These are phyloP conservation scores for Rhamphomyia laevipes DNA, from an alignment of 2,888 invertebrate genomes.

Conservation along the genomic window DNA sequence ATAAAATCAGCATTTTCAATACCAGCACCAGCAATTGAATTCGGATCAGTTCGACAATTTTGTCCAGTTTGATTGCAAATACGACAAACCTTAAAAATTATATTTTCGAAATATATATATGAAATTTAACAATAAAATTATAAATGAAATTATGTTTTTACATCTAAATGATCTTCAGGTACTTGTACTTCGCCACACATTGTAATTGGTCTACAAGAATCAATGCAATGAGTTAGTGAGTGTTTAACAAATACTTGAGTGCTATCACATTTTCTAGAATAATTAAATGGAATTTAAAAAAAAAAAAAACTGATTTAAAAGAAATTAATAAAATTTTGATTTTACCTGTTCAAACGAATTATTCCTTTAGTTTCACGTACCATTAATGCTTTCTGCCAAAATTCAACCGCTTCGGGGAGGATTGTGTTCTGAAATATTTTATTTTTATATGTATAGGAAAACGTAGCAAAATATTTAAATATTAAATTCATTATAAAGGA, in stretches of 20 bases:
- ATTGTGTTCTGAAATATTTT: conserved; percentile 60
- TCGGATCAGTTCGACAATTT: conserved; percentile 52
- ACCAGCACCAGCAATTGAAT: conserved; percentile 49
- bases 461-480: too few relatives aligned
- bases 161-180: conserved; percentile 87
- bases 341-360: conserved; percentile 76
- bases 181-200: conserved; percentile 95
- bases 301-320: not conserved
- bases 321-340: not conserved
- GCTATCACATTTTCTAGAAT: conserved; percentile 72
- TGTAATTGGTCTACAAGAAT: conserved; percentile 67
- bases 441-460: too few relatives aligned
- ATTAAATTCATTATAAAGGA: too few relatives aligned
- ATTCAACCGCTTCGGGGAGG: conserved; percentile 80
- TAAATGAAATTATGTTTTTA: conserved; percentile 39
- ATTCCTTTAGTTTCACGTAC: conserved; percentile 77
- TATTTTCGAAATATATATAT: not conserved
- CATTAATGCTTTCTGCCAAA: conserved; percentile 87
- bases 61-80: conserved; percentile 80
- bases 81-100: conserved; percentile 57
- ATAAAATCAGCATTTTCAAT: conserved; percentile 84
- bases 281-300: not conserved
- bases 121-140: not conserved
- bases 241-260: conserved; percentile 78
- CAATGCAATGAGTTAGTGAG: conserved; percentile 76